Base-by-base conservation (phyloP, 2,797 vertebrate species). In the Sphenopsis melanotis region DNA sequence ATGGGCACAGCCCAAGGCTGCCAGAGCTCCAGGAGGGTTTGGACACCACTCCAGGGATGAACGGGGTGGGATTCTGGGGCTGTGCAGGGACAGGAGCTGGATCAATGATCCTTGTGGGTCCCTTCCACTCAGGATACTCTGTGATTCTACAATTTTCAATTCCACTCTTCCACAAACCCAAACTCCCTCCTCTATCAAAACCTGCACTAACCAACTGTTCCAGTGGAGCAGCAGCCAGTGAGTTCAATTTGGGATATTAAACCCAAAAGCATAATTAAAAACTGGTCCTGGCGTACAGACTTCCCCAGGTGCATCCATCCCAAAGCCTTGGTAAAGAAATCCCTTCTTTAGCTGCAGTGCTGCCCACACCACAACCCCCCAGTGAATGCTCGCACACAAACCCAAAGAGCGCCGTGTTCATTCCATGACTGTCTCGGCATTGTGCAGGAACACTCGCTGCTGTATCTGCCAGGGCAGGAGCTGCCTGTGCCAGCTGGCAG, bases 31-130 rank as follows among this genome's bases (percentile, higher is more conserved):
- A 4, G 37, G 21, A 41, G 50, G 1, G 0, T 2, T 57, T 32
- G 49, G 36, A 18, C 49, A 61, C 0, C 0, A 0, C 16, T 49
- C 12, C 27, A 61, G 49, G 41, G 42, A 41, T 36, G 30, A 1
- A 0, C 49, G 23, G 26, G 56, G 1, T 52, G 39, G 39, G 34
- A 34, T 36, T 47, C 3, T 32, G 24, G 57, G 34, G 12, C 49
- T 82, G 36, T 12, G 77, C 37, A 46, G n/a, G 10, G 24, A 0
- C 7, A 36, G 15, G 44, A 2, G 7, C 6, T 83, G 57, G 3
- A 53, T 30, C 49, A 9, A 56, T 56, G 50, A 46, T 18, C 61
- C 17, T 2, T 15, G 18, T 27, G 44, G 9, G 2, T 77, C 30
- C 5, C 22, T 32, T 59, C 65, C 26, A 41, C 15, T 71, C 39